Evolutionary conservation across 2,113 vertebrate species (phyloP), one percentile per base, ranked within the genome.

Genomic region (Pangasianodon gigas): DNA sequence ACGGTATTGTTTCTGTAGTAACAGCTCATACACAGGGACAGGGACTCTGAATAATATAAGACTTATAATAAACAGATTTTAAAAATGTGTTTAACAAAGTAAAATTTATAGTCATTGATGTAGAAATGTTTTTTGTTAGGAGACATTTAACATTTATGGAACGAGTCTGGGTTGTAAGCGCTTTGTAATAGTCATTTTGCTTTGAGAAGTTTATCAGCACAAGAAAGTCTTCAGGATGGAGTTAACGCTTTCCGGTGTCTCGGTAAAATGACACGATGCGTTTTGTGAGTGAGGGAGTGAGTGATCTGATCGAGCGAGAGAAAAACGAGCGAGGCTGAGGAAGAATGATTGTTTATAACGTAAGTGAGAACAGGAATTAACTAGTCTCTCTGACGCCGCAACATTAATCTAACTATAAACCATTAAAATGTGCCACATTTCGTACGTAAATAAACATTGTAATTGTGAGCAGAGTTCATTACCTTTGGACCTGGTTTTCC

Each of bases 401-500:
- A 37, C 16, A 71, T 71, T 71, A 37, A 71, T 71, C 11, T 44
- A 44, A 41, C 16, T 18, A 19, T 74, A 74, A 18, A 74, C 16
- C 60, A 37, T 37, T 37, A 37, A 71, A 16, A 71, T 44, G 8
- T 75, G 4, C 32, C 37, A 41, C 37, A 18, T 29, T 67, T 69
- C 11, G 1, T 14, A 11, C 10, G 16, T 37, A 16, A 32, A 14
- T 16, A 75, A 44, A 41, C 32, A 16, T 37, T 6, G 11, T 18
- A 71, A 74, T 41, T 19, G 3, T 89, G 37, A 90, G 87, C 75
- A 69, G 84, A 89, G 92, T 90, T 87, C 89, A 14, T 92, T 96
- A 96, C 95, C 95, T 97, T 96, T 81, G 91, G 8, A 29, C 96
- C 96, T 77, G 71, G 88, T 92, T 86, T 85, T 93, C 95, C 96